Base-by-base conservation (phyloP, 2,797 vertebrate species). In the Coranthus polyacanthus region DNA sequence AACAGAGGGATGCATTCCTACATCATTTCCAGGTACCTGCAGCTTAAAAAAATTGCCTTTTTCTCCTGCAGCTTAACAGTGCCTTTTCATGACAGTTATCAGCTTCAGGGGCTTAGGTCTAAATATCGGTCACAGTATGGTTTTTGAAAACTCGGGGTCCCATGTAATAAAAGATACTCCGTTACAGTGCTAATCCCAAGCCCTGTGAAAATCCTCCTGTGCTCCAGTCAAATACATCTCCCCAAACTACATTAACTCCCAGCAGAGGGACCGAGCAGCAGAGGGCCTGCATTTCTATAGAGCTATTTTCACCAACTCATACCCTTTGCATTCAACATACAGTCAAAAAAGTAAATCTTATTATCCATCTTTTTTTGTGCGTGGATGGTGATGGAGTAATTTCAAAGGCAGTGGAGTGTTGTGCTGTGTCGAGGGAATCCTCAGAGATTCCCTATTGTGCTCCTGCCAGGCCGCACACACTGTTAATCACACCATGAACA, bases 111-210 rank as follows among this genome's bases (percentile, higher is more conserved):
- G 92, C 93, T 94, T 93, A 92, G 93, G 92, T 92, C 92, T 93
- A 93, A 94, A 94, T 93, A 94, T 94, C 82, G 81, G 91, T 92
- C 94, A 94, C 93, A 93, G 92, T 91, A 83, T 90, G 93, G 86
- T 92, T 88, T 89, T 92, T 81, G 82, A 92, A 90, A 93, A 91
- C 91, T 91, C 81, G 18, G 83, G 89, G 86, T 88, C 86, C 82
- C 70, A 72, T 69, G 83, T 86, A 91, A 93, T 93, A 92, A 94
- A 93, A 93, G 88, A 92, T 82, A 87, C 85, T 92, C 88, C 57
- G 92, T 92, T 89, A 91, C 87, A 82, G 91, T 82, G 87, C 91
- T 94, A 94, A 94, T 94, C 94, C 93, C 75, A 76, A 79, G 58
- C 84, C 89, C 79, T 88, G 89, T 87, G 88, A 91, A 93, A 94